Evolutionary conservation across 2,888 invertebrate species (phyloP).

Genomic region (Polydrusus cervinus): DNA sequence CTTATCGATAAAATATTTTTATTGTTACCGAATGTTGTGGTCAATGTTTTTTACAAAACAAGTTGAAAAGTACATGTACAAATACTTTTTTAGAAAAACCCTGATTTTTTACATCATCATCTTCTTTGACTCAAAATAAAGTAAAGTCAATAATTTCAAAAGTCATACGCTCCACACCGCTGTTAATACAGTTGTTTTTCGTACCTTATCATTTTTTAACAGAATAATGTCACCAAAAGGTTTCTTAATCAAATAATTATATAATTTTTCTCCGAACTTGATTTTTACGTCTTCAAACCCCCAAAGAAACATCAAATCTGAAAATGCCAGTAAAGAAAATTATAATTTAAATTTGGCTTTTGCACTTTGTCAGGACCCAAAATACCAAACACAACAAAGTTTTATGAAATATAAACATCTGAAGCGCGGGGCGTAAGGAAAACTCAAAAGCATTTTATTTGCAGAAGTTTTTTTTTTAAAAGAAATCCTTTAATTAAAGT

Average conservation of each 20-base stretch:
- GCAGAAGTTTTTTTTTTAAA: constrained; percentile 36
- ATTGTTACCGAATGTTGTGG: too few relatives aligned
- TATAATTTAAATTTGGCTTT: constrained; percentile 53
- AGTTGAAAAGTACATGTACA: background rate
- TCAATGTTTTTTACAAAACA: background rate
- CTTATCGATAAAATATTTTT: too few relatives aligned
- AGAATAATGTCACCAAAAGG: background rate
- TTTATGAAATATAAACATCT: constrained; percentile 55
- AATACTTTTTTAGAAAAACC: background rate
- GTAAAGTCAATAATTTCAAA: too few relatives aligned
- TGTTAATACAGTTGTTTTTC: too few relatives aligned
- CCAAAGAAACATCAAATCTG: constrained; percentile 16
- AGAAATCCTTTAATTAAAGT: constrained; percentile 53
- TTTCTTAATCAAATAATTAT: constrained; percentile 1
- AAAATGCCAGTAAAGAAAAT: constrained; percentile 47
- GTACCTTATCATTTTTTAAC: background rate
- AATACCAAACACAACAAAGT: constrained; percentile 51
- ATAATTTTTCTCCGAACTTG: background rate
- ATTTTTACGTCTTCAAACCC: background rate
- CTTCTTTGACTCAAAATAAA: too few relatives aligned
- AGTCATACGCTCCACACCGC: too few relatives aligned
- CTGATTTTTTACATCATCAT: background rate
- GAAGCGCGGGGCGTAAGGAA: constrained; percentile 39
- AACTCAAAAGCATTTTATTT: constrained; percentile 49
- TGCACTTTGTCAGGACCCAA: constrained; percentile 44